Base-by-base conservation (phyloP, 1,140 invertebrate species). In the Plectrocnemia conspersa region DNA sequence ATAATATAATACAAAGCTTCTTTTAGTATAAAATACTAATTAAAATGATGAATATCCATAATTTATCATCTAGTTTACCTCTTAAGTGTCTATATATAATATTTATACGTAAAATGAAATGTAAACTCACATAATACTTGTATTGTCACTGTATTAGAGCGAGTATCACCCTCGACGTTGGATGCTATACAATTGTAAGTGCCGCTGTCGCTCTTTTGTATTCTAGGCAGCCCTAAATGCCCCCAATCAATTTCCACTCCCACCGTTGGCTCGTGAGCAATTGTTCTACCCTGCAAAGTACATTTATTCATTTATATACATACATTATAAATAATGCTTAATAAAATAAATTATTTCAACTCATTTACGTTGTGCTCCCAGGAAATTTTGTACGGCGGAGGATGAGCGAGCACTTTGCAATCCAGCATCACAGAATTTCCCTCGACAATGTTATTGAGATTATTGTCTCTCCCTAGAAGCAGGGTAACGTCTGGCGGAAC, bases 381-480 rank as follows among this genome's bases (percentile, higher is more conserved):
- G 5, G 52, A 54, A 11, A 54, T 54, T 46, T 54, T 54, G 23
- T 54, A 54, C 10, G 52, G 52, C 5, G 52, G 52, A 6, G 52
- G 52, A 45, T 54, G 52, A n/a, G 52, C 52, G 1, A 54, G 15
- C 3, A 54, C 52, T 6, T 16, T 24, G 23, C 52, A 54, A 16
- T 54, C 52, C 25, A 54, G 23, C 16, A 46, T 19, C 11, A 54
- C 29, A 7, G 25, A 2, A 19, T 54, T 42, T 4, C 42, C 42
- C 27, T 54, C 52, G 3, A 35, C 15, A 4, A 54, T 45, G 25
- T 54, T 46, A n/a, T 46, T 29, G 32, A 45, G 38, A 13, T 15
- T 42, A 5, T 18, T 29, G 16, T 54, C 41, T 33, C 32, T 45
- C 11, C 41, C 42, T 21, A 54, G 16, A n/a, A 40, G 23, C 2